A percentile compares a stretch with the other conserved stretches of the same genome.
phyloP scores from a whole-genome alignment of 2,113 vertebrate species.

The Ia io region DNA sequence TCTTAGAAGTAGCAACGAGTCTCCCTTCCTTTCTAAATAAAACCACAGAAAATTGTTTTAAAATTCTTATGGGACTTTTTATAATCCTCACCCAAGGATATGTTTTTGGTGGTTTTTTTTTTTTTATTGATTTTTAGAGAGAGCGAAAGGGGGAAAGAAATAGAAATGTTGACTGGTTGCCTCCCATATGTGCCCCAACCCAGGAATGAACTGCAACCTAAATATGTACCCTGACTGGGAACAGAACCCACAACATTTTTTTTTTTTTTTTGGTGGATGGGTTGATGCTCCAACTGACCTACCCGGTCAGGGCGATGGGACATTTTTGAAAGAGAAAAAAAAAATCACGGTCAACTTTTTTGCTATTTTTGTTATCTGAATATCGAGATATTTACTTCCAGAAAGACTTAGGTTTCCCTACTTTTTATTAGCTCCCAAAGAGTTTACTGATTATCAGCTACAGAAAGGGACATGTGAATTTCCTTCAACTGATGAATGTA shows the following conservation, averaged over 20 bases:
- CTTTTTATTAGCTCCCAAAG: not conserved
- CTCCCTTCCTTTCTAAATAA: not conserved
- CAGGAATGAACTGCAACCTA: not conserved
- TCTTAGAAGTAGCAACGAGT: not conserved
- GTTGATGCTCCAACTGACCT: not conserved
- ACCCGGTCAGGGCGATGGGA: not conserved
- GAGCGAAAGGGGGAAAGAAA: not conserved
- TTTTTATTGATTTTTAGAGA: not conserved
- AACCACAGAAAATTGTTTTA: not conserved
- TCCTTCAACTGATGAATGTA: not conserved
- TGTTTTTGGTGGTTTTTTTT: not conserved
- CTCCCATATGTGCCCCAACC: not conserved
- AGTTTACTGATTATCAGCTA: not conserved
- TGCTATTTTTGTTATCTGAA: not conserved
- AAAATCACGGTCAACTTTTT: not conserved
- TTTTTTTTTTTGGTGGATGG: no score
- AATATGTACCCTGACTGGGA: not conserved
- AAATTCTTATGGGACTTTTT: constrained; percentile 30
- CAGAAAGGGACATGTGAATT: not conserved
- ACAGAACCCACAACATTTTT: not conserved
- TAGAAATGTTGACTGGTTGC: not conserved
- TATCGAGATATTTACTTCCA: constrained; percentile 9
- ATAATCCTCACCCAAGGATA: not conserved
- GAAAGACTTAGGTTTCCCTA: not conserved
- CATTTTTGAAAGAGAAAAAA: not conserved